Percentiles rank a stretch among this genome's conserved stretches.
Conservation (phyloP, 2,113 vertebrate species). For the Istiophorus platypterus region DNA sequence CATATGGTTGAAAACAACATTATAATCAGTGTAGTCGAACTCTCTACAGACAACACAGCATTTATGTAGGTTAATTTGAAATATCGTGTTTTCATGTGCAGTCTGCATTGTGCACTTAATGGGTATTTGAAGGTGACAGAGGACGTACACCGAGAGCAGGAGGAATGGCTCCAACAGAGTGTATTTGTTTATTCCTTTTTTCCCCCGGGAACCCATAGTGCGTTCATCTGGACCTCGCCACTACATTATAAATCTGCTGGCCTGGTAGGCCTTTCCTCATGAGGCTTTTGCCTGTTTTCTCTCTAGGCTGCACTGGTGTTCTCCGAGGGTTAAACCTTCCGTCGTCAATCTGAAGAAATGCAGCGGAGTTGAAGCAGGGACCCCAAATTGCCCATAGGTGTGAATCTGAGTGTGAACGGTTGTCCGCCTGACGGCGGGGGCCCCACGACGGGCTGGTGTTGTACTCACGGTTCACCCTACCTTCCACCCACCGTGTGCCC, state of each 20-base stretch:
- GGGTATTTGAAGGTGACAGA: background rate
- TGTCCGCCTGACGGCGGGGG: background rate
- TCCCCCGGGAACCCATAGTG: background rate
- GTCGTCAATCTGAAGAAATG: background rate
- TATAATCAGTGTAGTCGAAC: no score
- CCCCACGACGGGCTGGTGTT: background rate
- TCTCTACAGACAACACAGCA: no score
- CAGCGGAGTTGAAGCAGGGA: background rate
- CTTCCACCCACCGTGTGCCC: background rate
- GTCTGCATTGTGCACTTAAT: no score
- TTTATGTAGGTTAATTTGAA: background rate
- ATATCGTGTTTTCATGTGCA: background rate
- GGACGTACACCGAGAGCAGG: background rate
- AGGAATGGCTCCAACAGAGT: background rate
- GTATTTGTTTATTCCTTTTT: no score
- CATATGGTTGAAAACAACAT: no score
- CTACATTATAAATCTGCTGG: background rate
- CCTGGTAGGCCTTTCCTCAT: background rate
- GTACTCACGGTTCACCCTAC: background rate
- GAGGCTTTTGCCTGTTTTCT: background rate
- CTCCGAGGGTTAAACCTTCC: background rate
- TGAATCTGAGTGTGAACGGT: slow-evolving; percentile 1
- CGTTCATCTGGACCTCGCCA: background rate
- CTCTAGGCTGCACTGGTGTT: no score
- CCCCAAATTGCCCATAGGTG: background rate